Base-by-base conservation (phyloP, 2,888 invertebrate genomes). In the Octonoba sinensis region DNA sequence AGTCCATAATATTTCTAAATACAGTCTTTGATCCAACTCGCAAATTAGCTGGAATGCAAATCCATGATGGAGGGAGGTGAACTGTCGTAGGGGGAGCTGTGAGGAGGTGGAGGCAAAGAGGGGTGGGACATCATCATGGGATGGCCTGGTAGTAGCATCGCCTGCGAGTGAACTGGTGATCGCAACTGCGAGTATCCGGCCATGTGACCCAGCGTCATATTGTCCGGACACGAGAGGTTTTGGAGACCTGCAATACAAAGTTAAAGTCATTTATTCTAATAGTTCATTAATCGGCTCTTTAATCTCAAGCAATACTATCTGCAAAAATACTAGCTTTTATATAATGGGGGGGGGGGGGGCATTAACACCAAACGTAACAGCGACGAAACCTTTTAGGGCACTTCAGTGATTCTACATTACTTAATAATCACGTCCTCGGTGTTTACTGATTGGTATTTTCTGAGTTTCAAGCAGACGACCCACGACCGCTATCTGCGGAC, bases 81-180 rank as follows among this genome's bases (percentile, higher is more conserved):
- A 59, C 85, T 84, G 78, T 87, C 86, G 71, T 86, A 86, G 16
- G 89, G 89, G 22, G 89, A 89, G 73, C 88, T 88, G 84, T 89
- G 89, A 3, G 82, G 82, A 57, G 89, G 87, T 6, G 79, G 79
- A 15, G 73, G 73, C 86, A 89, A 87, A 56, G 88, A 88, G 36
- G 86, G 86, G 83, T 88, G 89, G 16, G 85, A 84, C 89, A 89
- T 89, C 85, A 89, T 88, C 86, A 89, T 89, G 0, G 89, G 88
- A 84, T 89, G 89, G 62, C 89, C 89, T 1, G 89, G 89, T 66
- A 89, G 88, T 76, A 89, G 87, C 89, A 89, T 89, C 77, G 88
- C 88, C 86, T 89, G 89, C 62, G 89, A 88, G 85, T 89, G 89
- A 51, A 88, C 89, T n/a, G 89, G 89, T 36, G 88, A 87, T 64